Evolutionary conservation across 2,888 invertebrate genomes (phyloP), one percentile per base, ranked within the genome.

Genomic region (Torymus texanus): DNA sequence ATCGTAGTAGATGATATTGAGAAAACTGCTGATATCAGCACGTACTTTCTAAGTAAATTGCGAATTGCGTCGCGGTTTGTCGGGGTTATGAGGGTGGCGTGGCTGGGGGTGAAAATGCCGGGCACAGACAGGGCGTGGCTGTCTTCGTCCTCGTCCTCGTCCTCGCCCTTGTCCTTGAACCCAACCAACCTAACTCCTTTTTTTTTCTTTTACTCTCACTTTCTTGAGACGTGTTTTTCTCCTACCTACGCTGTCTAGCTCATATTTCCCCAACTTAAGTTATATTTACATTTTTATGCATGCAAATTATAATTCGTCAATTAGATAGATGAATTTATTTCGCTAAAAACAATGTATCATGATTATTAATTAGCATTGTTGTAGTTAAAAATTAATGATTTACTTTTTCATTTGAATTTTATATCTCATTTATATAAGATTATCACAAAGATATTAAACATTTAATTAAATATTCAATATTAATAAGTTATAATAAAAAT

Each of bases 41-140:
- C 29, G 29, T 29, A 29, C 29, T 29, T 29, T 29, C 29, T 14
- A 21, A 72, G 2, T 12, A 24, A 72, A 72, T 24, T 24, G 8
- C 82, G 84, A 86, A 86, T 84, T 85, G 84, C 85, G 85, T 55
- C 51, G 55, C 51, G 50, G 13, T 21, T 75, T 18, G 59, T 58
- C 73, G 62, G 53, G 72, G 50, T 79, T 70, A 68, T 62, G 84
- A 82, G 85, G 84, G 84, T 84, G 83, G 82, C 71, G 29, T 29
- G 29, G 29, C 29, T 29, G 81, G 84, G 85, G n/a, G 59, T 12
- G 63, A 53, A 61, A 56, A 65, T 24, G 29, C n/a, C 58, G 55
- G 61, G 66, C 59, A 65, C 87, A 89, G 90, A 90, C 89, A 88
- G 89, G 90, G 89, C 89, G 90, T 89, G 89, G 90, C 87, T 87